Conservation (phyloP, 2,113 vertebrate genomes). For the Paradoxurus hermaphroditus region DNA sequence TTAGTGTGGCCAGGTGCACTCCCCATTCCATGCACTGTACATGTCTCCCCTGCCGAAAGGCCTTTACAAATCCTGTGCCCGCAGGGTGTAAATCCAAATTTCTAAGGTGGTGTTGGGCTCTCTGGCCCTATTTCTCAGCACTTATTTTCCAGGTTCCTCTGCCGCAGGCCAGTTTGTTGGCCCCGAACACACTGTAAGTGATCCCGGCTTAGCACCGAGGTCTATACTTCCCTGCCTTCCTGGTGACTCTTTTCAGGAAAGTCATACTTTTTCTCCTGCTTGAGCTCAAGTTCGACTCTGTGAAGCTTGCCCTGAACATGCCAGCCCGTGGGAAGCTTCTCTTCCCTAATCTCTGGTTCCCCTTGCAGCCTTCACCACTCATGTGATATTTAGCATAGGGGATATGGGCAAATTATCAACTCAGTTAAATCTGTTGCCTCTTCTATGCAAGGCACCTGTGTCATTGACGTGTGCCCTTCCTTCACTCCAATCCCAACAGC, state of each 20-base stretch:
- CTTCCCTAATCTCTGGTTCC: neutral
- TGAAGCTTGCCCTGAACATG: neutral
- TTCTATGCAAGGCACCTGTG: neutral
- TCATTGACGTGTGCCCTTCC: neutral
- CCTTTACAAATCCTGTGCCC: neutral
- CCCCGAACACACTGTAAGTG: neutral
- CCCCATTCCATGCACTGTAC: neutral
- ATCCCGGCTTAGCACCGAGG: neutral
- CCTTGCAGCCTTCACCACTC: neutral
- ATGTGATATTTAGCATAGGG: neutral
- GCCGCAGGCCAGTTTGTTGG: neutral
- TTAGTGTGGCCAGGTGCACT: fast-evolving
- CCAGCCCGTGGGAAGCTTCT: neutral
- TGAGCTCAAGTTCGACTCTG: neutral
- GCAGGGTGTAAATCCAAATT: neutral
- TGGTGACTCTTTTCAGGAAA: neutral
- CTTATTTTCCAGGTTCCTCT: neutral
- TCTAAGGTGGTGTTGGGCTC: neutral
- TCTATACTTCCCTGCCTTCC: fast-evolving
- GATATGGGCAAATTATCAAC: neutral
- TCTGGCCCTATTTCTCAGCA: neutral
- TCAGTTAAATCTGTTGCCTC: neutral
- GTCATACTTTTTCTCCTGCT: too few species aligned
- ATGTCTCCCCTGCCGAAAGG: neutral
- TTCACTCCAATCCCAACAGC: neutral